Base-by-base conservation (phyloP, 1,140 invertebrate species). In the Rhagoletis zephyria region DNA sequence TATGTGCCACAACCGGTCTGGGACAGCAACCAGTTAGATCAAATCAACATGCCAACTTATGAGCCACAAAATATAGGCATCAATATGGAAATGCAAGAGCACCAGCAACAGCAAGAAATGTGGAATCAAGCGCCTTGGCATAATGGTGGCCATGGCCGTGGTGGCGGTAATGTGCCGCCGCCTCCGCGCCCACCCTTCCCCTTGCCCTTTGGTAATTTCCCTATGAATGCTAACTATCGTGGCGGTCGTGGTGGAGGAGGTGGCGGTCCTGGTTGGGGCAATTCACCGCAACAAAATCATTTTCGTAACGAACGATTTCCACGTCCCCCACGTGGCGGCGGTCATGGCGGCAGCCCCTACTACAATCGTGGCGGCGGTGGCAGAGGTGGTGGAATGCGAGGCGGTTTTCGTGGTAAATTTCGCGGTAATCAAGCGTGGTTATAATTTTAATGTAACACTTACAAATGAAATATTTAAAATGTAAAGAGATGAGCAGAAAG, bases 351-450 rank as follows among this genome's bases (percentile, higher is more conserved):
- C 51, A 56, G 70, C 14, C 91, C 87, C 1, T 86, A 85, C 45
- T 85, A 90, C 40, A 91, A 91, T 87, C 88, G 87, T 45, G 88
- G 87, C 85, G 90, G 89, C 4, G 86, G 89, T 14, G 89, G 89
- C 16, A 88, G 89, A 16, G 89, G 89, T 64, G 90, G 90, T 85
- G 89, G 90, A 2, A 88, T 89, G 12, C 89, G 90, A 30, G 88
- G 88, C 6, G 85, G 88, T 12, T 88, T 87, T 42, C 90, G 91
- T 10, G 91, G 90, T 42, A 87, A 88, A 88, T 88, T 88, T 90
- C 91, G 91, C 87, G 90, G 91, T 51, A 88, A 87, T 91, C 92
- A 90, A 90, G 87, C 90, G 89, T 92, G 91, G 91, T 90, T 91
- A 12, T 85, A 63, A 63, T 4, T 81, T 30, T 12, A 42, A 81